Evolutionary conservation across 2,888 invertebrate species (phyloP).

Genomic region (Acronicta alni): DNA sequence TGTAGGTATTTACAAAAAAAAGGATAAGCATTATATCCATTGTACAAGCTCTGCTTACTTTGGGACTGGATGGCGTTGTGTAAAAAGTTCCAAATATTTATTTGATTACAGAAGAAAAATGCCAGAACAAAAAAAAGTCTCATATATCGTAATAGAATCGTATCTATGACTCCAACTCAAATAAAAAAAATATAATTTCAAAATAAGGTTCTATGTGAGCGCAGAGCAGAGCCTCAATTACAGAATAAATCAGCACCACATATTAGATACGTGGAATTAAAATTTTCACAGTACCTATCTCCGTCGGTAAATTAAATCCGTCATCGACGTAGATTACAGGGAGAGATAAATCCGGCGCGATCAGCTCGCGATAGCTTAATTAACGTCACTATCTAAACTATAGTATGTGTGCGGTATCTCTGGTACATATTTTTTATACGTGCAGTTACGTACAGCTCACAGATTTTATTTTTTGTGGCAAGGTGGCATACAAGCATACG

Average conservation of each 20-base stretch:
- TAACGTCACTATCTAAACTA: slow-evolving; percentile 59
- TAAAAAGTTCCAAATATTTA: too few species aligned
- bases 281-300: slow-evolving; percentile 43
- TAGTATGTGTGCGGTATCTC: slow-evolving; percentile 15
- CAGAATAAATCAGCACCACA: slow-evolving; percentile 5
- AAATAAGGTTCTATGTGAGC: not conserved
- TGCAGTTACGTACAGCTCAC: too few species aligned
- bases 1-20: too few species aligned
- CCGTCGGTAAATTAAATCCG: slow-evolving; percentile 52
- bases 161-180: too few species aligned
- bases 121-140: too few species aligned
- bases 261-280: slow-evolving; percentile 38
- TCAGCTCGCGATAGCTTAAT: slow-evolving; percentile 61
- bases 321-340: slow-evolving; percentile 61
- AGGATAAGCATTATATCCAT: too few species aligned
- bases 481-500: too few species aligned
- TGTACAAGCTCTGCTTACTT: too few species aligned
- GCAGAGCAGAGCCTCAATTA: not conserved
- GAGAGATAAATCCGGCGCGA: slow-evolving; percentile 58
- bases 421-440: not conserved
- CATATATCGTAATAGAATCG: too few species aligned
- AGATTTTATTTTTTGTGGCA: too few species aligned
- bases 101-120: too few species aligned
- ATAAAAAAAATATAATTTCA: not conserved
- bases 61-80: too few species aligned